phyloP scores from a whole-genome alignment of 2,797 vertebrate species.

The Numenius phaeopus region DNA sequence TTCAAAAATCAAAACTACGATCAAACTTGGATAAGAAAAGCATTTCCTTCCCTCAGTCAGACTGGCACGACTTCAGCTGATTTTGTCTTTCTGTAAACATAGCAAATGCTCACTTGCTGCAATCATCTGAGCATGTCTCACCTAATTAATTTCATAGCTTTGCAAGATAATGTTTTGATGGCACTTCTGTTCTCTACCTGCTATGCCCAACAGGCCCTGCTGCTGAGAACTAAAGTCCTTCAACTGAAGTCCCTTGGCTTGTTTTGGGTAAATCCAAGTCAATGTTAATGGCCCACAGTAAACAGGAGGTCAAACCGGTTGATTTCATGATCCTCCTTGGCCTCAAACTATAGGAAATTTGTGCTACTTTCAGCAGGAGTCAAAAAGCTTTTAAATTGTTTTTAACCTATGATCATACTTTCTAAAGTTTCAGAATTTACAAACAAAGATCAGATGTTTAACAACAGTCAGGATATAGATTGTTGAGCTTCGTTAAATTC shows the following conservation, averaged over 20 bases:
- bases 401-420: background rate
- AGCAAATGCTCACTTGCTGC: slow-evolving; percentile 7
- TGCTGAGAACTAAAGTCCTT: background rate
- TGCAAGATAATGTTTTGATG: background rate
- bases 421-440: background rate
- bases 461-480: background rate
- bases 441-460: background rate
- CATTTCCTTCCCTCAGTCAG: background rate
- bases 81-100: background rate
- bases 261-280: background rate
- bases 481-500: background rate
- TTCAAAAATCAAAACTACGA: background rate
- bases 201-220: background rate
- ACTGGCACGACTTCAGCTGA: slow-evolving; percentile 5
- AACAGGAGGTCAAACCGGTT: background rate
- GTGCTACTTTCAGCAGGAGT: background rate
- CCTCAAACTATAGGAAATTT: background rate
- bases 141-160: background rate
- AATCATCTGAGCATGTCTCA: background rate
- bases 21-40: background rate
- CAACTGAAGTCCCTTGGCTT: background rate
- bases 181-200: background rate
- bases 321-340: background rate
- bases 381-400: background rate
- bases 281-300: background rate